Base-by-base conservation (phyloP, 2,888 invertebrate genomes). In the Dusona sp. region DNA sequence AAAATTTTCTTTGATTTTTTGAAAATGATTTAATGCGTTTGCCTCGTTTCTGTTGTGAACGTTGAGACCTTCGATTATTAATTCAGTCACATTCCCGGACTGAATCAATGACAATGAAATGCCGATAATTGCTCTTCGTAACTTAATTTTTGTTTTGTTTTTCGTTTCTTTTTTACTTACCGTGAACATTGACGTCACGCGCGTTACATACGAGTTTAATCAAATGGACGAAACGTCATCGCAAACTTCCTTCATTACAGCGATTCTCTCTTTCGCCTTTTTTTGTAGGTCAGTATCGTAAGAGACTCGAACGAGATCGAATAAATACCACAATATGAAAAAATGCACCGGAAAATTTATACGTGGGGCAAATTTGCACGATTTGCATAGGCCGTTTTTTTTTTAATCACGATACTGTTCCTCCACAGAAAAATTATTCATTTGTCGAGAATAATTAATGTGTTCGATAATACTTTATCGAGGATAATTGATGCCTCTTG, bases 151-250 rank as follows among this genome's bases (percentile, higher is more conserved):
- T 42, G 13, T 38, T 73, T 73, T 36, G 45, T 36, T 38, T 36
- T 61, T 42, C 48, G 48, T 48, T 48, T 25, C 13, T 57, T 25
- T 22, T 57, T 57, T 11, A 0, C 22, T 11, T 61, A 38, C 65
- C 65, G 42, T 65, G 19, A n/a, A 42, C 61, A 82, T 83, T 85
- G 61, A 83, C 80, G 82, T 83, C 79, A 79, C 25, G 36, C 77
- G 77, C 25, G 36, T 67, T 87, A 83, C 68, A 78, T 78, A 45
- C 65, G 68, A 78, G 38, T 70, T 79, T 68, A 74, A 82, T 79
- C 61, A 51, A 74, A 64, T 45, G 22, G 33, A 75, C 33, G 16
- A 25, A 45, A 42, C 78, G 78, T 78, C 78, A 73, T 78, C 48
- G 42, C 45, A 42, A n/a, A 74, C 25, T 78, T 64, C 33, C 54